These are phyloP conservation scores for Trachemys scripta DNA, from an alignment of 2,113 vertebrate species.

Conservation along the genomic window DNA sequence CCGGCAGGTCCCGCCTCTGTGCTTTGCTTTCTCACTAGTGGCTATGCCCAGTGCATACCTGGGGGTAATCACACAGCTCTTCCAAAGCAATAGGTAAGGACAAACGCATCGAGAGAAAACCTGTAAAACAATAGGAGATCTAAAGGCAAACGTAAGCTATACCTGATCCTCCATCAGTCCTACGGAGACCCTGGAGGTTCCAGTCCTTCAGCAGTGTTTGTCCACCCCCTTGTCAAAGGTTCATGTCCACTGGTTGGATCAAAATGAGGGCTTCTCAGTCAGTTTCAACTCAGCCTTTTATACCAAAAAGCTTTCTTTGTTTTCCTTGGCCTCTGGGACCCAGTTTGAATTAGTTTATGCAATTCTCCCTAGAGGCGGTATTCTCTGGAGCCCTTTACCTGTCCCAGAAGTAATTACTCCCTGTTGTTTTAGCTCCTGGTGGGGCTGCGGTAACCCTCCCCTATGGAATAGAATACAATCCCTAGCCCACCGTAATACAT, in stretches of 20 bases:
- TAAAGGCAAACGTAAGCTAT: background rate
- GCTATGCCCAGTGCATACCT: too few species aligned
- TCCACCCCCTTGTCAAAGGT: background rate
- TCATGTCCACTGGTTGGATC: background rate
- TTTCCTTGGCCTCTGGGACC: background rate
- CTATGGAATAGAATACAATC: background rate
- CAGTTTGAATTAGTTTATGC: background rate
- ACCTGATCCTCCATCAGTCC: background rate
- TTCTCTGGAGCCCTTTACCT: background rate
- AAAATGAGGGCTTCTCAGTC: background rate
- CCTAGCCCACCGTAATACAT: background rate
- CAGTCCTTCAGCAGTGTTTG: background rate
- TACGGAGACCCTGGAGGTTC: background rate
- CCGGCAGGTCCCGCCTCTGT: too few species aligned
- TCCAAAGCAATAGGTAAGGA: background rate
- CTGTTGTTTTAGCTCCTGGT: background rate
- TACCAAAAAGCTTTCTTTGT: background rate
- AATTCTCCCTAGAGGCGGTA: background rate
- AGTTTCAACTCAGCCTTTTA: background rate
- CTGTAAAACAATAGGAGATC: background rate
- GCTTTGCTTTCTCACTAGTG: background rate
- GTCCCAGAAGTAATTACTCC: background rate
- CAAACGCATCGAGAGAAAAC: background rate
- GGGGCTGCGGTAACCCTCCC: background rate
- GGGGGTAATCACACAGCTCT: background rate